Evolutionary conservation across 2,113 vertebrate species (phyloP).

Genomic region (Oryzias woworae): DNA sequence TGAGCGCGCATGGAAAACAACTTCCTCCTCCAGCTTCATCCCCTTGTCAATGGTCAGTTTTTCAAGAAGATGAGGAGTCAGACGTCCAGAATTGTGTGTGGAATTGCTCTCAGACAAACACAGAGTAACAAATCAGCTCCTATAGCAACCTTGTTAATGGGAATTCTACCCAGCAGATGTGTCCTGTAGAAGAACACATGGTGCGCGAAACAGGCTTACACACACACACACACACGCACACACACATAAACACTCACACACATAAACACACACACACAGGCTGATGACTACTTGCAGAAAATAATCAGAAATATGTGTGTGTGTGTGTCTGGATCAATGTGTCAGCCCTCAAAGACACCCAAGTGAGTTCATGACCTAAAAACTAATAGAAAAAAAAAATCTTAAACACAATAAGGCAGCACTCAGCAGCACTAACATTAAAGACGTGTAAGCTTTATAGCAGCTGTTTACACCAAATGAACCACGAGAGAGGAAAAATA

Average conservation of each 20-base stretch:
- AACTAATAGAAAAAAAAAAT: too few species aligned
- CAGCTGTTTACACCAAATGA: too few species aligned
- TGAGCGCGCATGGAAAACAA: slow-evolving; percentile 1
- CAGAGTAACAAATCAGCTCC: slow-evolving; percentile 36
- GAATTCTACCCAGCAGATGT: slow-evolving; percentile 64
- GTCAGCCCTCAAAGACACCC: not conserved
- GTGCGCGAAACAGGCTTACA: slow-evolving; percentile 50
- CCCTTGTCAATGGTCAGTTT: slow-evolving; percentile 34
- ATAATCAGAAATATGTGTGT: slow-evolving; percentile 15
- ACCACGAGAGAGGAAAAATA: too few species aligned
- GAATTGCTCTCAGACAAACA: slow-evolving; percentile 34
- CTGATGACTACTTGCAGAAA: slow-evolving; percentile 10
- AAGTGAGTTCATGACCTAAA: slow-evolving; percentile 10
- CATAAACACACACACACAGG: slow-evolving; percentile 35
- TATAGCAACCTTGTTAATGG: slow-evolving; percentile 51
- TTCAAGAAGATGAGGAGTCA: slow-evolving; percentile 28
- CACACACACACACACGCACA: slow-evolving; percentile 27
- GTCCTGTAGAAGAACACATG: slow-evolving; percentile 50
- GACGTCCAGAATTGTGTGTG: slow-evolving; percentile 31
- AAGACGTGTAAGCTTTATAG: too few species aligned
- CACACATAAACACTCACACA: not conserved
- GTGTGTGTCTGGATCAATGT: slow-evolving; percentile 10
- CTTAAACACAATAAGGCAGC: not conserved
- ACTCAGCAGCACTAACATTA: too few species aligned
- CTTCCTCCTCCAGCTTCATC: slow-evolving; percentile 12